Percentiles rank a stretch among this genome's conserved stretches.
These are phyloP conservation scores for Paracanthobrama guichenoti DNA, from an alignment of 2,113 vertebrate genomes.

Conservation along the genomic window DNA sequence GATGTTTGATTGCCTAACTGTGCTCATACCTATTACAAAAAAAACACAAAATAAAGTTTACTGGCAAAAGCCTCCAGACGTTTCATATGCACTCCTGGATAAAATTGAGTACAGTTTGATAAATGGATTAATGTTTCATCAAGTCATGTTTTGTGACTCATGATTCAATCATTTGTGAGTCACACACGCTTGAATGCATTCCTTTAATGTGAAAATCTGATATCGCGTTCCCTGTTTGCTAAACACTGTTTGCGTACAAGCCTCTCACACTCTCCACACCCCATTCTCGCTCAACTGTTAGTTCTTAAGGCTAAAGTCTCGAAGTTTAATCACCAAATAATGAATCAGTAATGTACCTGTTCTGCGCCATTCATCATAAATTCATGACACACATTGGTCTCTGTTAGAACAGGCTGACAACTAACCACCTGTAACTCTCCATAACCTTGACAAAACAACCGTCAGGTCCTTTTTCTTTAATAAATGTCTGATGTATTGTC, in stretches of 20 bases:
- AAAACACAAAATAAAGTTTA: background rate
- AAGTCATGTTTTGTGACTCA: slow-evolving; percentile 22
- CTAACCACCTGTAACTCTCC: slow-evolving; percentile 6
- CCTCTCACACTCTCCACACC: slow-evolving; percentile 15
- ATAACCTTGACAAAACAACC: background rate
- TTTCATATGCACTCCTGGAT: background rate
- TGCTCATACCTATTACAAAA: background rate
- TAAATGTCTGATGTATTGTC: background rate
- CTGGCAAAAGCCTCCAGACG: background rate
- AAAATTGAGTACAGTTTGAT: background rate
- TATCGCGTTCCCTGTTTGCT: background rate
- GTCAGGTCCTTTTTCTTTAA: background rate
- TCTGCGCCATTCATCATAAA: slow-evolving; percentile 8
- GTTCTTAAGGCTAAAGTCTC: slow-evolving; percentile 24
- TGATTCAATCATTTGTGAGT: slow-evolving; percentile 32
- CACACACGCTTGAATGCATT: background rate
- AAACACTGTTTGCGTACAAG: background rate
- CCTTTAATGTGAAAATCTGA: slow-evolving; percentile 23
- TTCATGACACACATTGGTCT: slow-evolving; percentile 13
- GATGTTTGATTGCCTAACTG: slow-evolving; percentile 37
- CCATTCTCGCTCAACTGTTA: slow-evolving; percentile 25
- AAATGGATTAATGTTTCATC: background rate
- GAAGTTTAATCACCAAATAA: slow-evolving; percentile 37
- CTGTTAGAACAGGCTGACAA: background rate
- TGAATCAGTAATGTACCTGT: background rate